These are phyloP conservation scores for Blastobasis lacticolella DNA, from an alignment of 2,888 invertebrate genomes.

Conservation along the genomic window DNA sequence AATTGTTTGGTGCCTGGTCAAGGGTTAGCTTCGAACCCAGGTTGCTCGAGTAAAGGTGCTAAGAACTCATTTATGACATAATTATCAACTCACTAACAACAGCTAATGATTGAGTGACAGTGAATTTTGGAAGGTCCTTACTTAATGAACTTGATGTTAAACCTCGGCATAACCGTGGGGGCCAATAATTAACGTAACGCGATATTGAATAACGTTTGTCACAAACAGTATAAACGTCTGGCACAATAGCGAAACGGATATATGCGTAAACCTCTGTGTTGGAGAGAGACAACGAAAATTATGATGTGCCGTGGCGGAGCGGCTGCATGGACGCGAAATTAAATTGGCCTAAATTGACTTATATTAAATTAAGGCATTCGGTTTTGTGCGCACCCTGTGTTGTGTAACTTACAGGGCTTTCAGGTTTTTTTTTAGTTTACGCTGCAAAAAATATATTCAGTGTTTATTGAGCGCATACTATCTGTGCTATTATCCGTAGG, in stretches of 20 bases:
- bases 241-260: conserved; percentile 19
- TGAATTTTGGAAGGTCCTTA: no score
- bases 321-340: conserved; percentile 59
- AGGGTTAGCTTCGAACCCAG: no score
- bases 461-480: no score
- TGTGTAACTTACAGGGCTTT: conserved; percentile 14
- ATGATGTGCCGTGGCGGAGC: conserved; percentile 37
- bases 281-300: conserved; percentile 24
- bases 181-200: conserved; percentile 11
- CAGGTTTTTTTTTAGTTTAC: no score
- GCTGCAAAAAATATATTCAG: no score
- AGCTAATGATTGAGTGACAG: no score
- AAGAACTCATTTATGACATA: no score
- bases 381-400: conserved; percentile 56
- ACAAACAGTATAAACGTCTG: conserved; percentile 24
- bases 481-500: no score
- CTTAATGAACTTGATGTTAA: neutral
- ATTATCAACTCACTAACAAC: no score
- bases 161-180: conserved; percentile 6
- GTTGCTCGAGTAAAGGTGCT: no score
- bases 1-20: no score
- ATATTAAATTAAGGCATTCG: conserved; percentile 67
- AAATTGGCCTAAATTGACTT: conserved; percentile 70
- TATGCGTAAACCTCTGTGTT: conserved; percentile 9
- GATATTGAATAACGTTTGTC: conserved; percentile 24